Evolutionary conservation across 2,888 invertebrate species (phyloP).

Genomic region (Acanthosoma haemorrhoidale): DNA sequence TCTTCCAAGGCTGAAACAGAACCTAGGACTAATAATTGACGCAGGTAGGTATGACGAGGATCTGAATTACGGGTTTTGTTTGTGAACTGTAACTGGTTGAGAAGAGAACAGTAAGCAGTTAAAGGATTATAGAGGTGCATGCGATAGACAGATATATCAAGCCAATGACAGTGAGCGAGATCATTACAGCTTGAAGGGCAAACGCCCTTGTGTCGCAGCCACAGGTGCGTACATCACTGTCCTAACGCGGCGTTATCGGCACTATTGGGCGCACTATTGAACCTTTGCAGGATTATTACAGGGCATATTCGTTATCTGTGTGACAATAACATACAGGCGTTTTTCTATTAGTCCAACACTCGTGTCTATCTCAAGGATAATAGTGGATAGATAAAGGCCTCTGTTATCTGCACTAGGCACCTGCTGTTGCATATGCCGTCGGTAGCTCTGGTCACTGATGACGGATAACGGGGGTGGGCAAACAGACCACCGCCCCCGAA

Average conservation of each 20-base stretch:
- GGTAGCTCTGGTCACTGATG: not conserved
- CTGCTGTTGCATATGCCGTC: conserved; percentile 23
- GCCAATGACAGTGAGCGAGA: not conserved
- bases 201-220: not conserved
- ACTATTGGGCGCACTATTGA: not conserved
- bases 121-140: not conserved
- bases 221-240: conserved; percentile 10
- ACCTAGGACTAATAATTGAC: too few relatives aligned
- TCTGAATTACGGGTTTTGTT: too few relatives aligned
- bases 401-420: conserved; percentile 12
- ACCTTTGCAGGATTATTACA: conserved; percentile 16
- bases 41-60: too few relatives aligned
- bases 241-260: not conserved
- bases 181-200: not conserved
- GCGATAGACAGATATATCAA: not conserved
- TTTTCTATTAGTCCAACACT: conserved; percentile 20
- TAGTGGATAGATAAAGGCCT: not conserved
- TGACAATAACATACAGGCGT: conserved; percentile 12
- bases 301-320: not conserved
- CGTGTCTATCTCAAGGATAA: conserved; percentile 22
- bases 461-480: too few relatives aligned
- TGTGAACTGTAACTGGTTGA: too few relatives aligned
- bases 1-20: too few relatives aligned
- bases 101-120: not conserved
- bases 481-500: too few relatives aligned